Percentiles rank a stretch among this genome's conserved stretches.
These are phyloP conservation scores for Zosterops borbonicus DNA, from an alignment of 2,113 vertebrate genomes.

Conservation along the genomic window DNA sequence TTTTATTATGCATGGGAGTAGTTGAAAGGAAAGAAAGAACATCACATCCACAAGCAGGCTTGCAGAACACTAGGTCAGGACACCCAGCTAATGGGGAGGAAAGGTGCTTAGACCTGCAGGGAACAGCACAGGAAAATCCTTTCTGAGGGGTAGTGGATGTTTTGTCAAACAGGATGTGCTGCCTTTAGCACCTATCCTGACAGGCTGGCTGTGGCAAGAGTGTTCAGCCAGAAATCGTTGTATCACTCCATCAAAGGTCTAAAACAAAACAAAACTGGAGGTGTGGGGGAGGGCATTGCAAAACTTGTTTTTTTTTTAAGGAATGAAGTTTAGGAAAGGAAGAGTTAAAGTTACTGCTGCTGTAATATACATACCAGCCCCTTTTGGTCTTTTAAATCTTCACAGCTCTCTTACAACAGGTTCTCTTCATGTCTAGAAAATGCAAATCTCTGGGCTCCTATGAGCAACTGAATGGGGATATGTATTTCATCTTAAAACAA, in stretches of 20 bases:
- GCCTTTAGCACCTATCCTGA: background rate
- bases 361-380: constrained; percentile 12
- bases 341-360: constrained; percentile 63
- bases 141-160: background rate
- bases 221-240: background rate
- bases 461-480: constrained; percentile 68
- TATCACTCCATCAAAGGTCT: background rate
- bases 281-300: background rate
- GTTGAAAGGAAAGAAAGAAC: background rate
- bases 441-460: constrained; percentile 72
- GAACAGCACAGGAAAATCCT: background rate
- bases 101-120: background rate
- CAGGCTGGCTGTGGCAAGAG: background rate
- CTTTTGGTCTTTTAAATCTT: constrained; percentile 72
- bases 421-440: constrained; percentile 71
- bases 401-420: constrained; percentile 66
- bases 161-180: background rate
- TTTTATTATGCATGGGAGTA: background rate
- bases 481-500: constrained; percentile 81
- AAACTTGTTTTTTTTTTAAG: background rate
- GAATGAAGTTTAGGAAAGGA: constrained; percentile 19
- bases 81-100: background rate
- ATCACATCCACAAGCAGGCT: fast-evolving
- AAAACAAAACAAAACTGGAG: background rate
- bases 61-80: background rate